These are phyloP conservation scores for Hypotaenidia philippensis DNA, from an alignment of 2,797 vertebrate species.

Conservation along the genomic window DNA sequence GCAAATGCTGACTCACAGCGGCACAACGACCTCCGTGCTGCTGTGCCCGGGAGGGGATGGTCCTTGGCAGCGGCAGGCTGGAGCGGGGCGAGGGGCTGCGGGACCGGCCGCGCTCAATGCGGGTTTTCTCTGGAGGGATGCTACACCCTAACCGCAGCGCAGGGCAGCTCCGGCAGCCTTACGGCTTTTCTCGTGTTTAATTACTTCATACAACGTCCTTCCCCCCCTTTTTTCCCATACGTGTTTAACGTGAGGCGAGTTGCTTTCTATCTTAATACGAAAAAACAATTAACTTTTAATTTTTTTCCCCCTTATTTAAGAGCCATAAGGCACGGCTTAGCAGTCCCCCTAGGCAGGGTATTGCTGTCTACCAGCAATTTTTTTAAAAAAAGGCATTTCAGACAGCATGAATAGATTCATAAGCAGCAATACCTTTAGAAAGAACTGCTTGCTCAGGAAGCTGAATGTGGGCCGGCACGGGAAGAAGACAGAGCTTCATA, in stretches of 20 bases:
- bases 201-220: too few relatives aligned
- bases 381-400: background rate
- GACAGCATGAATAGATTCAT: background rate
- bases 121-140: background rate
- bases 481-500: background rate
- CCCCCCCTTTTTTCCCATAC: background rate
- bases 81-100: background rate
- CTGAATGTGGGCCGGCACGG: background rate
- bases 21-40: constrained; percentile 1
- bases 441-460: background rate
- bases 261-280: background rate
- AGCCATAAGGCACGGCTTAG: background rate
- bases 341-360: background rate
- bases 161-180: background rate
- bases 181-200: background rate
- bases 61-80: background rate
- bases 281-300: background rate
- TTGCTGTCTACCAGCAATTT: background rate
- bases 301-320: background rate
- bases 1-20: constrained; percentile 57
- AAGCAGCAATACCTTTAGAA: background rate
- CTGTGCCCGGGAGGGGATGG: background rate
- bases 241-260: background rate
- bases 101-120: background rate
- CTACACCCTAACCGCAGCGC: constrained; percentile 7